phyloP scores from a whole-genome alignment of 2,113 vertebrate species.

The Miniopterus natalensis region DNA sequence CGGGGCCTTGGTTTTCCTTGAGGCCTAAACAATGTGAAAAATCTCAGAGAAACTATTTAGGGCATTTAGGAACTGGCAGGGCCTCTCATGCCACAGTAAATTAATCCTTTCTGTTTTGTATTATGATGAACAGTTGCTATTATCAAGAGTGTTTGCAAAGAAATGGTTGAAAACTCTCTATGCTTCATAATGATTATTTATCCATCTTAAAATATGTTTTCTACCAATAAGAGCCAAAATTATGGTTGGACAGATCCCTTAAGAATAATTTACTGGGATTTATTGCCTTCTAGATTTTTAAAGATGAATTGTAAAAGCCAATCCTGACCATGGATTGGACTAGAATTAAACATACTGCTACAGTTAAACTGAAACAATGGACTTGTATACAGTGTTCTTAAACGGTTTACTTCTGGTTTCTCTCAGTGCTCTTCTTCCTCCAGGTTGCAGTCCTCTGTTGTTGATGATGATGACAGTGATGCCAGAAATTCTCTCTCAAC shows the following conservation, averaged over 20 bases:
- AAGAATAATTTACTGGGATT: conserved; percentile 72
- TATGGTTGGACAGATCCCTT: conserved; percentile 62
- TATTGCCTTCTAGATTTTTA: conserved; percentile 63
- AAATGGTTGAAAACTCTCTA: conserved; percentile 75
- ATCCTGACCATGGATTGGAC: conserved; percentile 20
- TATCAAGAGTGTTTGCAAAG: conserved; percentile 85
- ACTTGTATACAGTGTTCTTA: not conserved
- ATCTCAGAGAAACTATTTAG: conserved; percentile 84
- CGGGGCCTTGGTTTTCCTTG: conserved; percentile 93
- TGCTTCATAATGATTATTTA: conserved; percentile 79
- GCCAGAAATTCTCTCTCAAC: not conserved
- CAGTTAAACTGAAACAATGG: conserved; percentile 4
- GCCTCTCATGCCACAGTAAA: conserved; percentile 84
- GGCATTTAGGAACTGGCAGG: conserved; percentile 84
- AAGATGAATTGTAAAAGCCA: conserved; percentile 74
- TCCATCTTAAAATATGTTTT: conserved; percentile 73
- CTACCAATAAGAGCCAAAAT: conserved; percentile 59
- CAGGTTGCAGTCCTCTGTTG: not conserved
- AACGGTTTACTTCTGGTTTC: not conserved
- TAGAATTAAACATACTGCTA: conserved; percentile 43
- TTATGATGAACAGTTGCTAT: conserved; percentile 80
- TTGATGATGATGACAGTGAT: not conserved
- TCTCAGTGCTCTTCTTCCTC: not conserved
- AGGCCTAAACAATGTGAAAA: conserved; percentile 88
- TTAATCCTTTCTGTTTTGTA: conserved; percentile 83